These are phyloP conservation scores for Rhinolophus ferrumequinum DNA, from an alignment of 2,113 vertebrate genomes.

Conservation along the genomic window DNA sequence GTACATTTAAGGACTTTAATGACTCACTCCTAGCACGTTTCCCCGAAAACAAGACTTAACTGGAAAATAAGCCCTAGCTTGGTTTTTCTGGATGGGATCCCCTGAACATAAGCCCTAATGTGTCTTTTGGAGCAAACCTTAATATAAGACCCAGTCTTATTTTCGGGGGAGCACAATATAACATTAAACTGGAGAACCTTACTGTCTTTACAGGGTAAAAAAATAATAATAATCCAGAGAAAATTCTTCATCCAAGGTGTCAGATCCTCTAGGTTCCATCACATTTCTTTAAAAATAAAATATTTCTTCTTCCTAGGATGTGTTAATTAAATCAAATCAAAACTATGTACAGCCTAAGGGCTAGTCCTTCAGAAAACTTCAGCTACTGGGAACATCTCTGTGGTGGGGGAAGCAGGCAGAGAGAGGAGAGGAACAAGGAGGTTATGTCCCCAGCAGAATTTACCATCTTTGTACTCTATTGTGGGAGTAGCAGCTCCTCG, in stretches of 20 bases:
- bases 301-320: slow-evolving; percentile 28
- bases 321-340: slow-evolving; percentile 12
- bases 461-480: fast-evolving
- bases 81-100: too few species aligned
- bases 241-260: not conserved
- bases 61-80: too few species aligned
- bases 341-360: not conserved
- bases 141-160: too few species aligned
- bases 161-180: not conserved
- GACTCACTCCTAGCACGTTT: not conserved
- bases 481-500: not conserved
- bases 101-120: too few species aligned
- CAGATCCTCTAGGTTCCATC: not conserved
- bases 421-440: not conserved
- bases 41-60: too few species aligned
- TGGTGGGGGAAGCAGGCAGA: not conserved
- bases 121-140: too few species aligned
- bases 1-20: not conserved
- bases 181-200: not conserved
- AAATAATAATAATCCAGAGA: not conserved
- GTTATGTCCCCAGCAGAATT: not conserved
- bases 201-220: not conserved
- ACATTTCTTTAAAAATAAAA: not conserved
- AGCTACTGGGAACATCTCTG: not conserved
- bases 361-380: slow-evolving; percentile 13